Evolutionary conservation across 2,888 invertebrate species (phyloP), one percentile per base, ranked within the genome.

Genomic region (Lamellibrachia columna): DNA sequence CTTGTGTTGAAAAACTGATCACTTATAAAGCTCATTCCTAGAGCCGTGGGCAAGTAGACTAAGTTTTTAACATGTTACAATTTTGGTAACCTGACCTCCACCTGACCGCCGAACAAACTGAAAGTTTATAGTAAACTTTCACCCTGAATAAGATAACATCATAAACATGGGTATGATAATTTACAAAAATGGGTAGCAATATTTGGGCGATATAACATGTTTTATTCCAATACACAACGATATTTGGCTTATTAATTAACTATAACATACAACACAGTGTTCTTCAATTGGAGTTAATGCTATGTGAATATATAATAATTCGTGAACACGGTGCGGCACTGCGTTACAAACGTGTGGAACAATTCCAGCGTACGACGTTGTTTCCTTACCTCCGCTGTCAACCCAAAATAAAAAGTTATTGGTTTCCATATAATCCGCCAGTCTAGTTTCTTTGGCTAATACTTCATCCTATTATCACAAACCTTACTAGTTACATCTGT

Each of bases 241-340:
- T 0, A 75, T 58, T 2, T 7, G 11, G 15, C 58, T 4, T 40
- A 40, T 40, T 40, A 40, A 75, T n/a, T 75, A n/a, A n/a, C 75
- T 75, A 75, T 2, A 15, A 15, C 15, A 75, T 75, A 22, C 15
- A 11, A 75, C 22, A 6, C 75, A 75, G 22, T 22, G n/a, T 75
- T 75, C 40, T 40, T 75, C 15, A 3, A 75, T 6, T 98, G 98
- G 97, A 98, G 98, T 98, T 52, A 91, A 91, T 52, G 52, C 7
- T 91, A 52, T 91, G 28, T 91, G 91, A 91, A n/a, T 15, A 7
- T 91, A n/a, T 91, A 91, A 40, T 53, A 28, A 53, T 22, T 28
- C 52, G n/a, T 91, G 4, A 91, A 91, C 52, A 53, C 6, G 11
- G 91, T 28, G 91, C n/a, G 75, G 22, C 15, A 75, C 40, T 40